phyloP scores from a whole-genome alignment of 2,888 invertebrate genomes.

The Temnothorax rugatulus region DNA sequence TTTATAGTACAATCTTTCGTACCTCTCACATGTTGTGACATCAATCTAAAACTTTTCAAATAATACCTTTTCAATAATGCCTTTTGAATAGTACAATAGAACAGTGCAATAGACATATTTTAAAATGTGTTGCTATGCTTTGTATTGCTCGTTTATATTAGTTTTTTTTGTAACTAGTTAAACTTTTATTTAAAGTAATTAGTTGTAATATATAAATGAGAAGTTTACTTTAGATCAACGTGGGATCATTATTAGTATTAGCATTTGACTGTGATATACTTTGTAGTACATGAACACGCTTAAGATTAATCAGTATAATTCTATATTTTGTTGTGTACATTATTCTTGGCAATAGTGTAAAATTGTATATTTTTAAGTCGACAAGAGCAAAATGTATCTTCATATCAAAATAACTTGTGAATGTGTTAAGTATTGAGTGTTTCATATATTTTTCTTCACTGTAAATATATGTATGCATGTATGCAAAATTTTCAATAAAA shows the following conservation, averaged over 20 bases:
- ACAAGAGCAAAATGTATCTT: background rate
- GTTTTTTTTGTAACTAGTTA: background rate
- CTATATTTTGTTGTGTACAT: background rate
- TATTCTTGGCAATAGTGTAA: background rate
- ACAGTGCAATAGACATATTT: background rate
- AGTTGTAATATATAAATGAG: background rate
- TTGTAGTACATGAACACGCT: background rate
- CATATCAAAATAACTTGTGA: background rate
- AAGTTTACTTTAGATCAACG: background rate
- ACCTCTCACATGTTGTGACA: background rate
- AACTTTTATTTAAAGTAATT: background rate
- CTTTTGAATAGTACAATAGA: background rate
- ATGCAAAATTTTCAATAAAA: slow-evolving; percentile 16
- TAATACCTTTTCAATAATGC: background rate
- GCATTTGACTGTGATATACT: slow-evolving; percentile 42
- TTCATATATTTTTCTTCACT: slow-evolving; percentile 38
- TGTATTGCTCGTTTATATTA: background rate
- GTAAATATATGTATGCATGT: slow-evolving; percentile 1
- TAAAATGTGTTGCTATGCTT: background rate
- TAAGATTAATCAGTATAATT: slow-evolving; percentile 9
- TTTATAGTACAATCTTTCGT: slow-evolving; percentile 26
- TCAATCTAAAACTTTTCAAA: background rate
- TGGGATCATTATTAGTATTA: slow-evolving; percentile 2
- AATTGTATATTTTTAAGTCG: background rate
- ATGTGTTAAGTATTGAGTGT: background rate